Percentiles rank a stretch among this genome's conserved stretches.
These are phyloP conservation scores for Onthophagus sagittarius DNA, from an alignment of 2,888 invertebrate genomes.

Conservation along the genomic window DNA sequence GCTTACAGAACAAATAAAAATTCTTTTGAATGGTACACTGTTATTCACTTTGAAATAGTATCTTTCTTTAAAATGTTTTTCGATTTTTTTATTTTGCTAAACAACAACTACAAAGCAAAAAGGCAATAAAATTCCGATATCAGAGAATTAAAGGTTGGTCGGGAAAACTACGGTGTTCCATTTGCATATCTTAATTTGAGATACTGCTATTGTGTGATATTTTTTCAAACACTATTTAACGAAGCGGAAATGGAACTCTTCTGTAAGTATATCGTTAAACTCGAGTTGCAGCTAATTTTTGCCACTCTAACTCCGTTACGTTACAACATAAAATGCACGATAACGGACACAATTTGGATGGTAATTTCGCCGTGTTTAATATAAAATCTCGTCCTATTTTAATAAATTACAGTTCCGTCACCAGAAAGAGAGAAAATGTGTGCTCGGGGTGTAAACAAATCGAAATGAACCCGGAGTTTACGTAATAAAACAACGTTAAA, in stretches of 20 bases:
- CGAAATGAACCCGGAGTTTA: background rate
- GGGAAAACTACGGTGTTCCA: background rate
- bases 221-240: background rate
- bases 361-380: background rate
- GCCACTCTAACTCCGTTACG: background rate
- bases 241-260: background rate
- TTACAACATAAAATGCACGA: background rate
- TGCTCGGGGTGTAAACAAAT: background rate
- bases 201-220: background rate
- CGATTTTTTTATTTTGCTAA: background rate
- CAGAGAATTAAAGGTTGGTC: background rate
- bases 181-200: background rate
- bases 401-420: background rate
- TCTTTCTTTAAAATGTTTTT: no score
- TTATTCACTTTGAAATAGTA: background rate
- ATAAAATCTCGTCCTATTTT: background rate
- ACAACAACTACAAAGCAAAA: background rate
- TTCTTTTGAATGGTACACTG: background rate
- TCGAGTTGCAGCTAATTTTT: background rate
- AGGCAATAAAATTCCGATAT: background rate
- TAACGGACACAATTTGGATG: background rate
- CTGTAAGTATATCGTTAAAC: background rate
- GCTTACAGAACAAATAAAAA: background rate
- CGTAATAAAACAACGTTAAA: background rate
- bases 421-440: background rate